Conservation (phyloP, 2,888 invertebrate genomes). For the Cactoblastis cactorum region DNA sequence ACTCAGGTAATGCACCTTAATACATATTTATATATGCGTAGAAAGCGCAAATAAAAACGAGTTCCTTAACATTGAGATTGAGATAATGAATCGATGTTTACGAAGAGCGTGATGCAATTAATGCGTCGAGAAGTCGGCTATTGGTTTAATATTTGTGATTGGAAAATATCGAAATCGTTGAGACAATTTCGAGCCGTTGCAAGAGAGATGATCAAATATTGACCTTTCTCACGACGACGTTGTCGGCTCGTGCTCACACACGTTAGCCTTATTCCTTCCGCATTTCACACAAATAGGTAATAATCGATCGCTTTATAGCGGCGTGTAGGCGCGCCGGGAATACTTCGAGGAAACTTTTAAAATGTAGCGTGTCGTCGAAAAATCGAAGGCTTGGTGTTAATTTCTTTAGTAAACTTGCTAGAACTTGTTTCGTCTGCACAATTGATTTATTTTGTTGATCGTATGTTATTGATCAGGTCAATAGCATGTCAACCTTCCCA, state of each 20-base stretch:
- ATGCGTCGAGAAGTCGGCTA: conserved; percentile 33
- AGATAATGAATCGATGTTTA: conserved; percentile 64
- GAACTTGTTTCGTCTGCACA: conserved; percentile 19
- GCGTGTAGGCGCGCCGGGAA: conserved; percentile 63
- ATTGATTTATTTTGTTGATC: neutral
- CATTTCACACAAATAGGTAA: conserved; percentile 78
- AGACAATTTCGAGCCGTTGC: conserved; percentile 74
- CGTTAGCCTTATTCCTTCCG: conserved; percentile 63
- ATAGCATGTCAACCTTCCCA: neutral
- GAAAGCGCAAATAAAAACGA: conserved; percentile 76
- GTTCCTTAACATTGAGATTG: conserved; percentile 63
- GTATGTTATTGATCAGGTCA: neutral
- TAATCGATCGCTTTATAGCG: conserved; percentile 78
- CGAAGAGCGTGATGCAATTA: conserved; percentile 46
- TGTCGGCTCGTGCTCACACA: conserved; percentile 57
- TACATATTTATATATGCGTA: conserved; percentile 73
- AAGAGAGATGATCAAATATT: conserved; percentile 65
- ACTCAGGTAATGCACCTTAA: conserved; percentile 64
- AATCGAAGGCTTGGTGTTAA: conserved; percentile 53
- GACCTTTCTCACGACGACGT: conserved; percentile 74
- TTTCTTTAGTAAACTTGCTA: conserved; percentile 55
- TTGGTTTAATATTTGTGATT: conserved; percentile 63
- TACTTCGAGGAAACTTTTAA: conserved; percentile 68
- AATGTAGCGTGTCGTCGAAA: conserved; percentile 53
- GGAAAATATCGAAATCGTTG: conserved; percentile 73